Conservation (phyloP, 2,888 invertebrate species). For the Trichopoda pennipes region DNA sequence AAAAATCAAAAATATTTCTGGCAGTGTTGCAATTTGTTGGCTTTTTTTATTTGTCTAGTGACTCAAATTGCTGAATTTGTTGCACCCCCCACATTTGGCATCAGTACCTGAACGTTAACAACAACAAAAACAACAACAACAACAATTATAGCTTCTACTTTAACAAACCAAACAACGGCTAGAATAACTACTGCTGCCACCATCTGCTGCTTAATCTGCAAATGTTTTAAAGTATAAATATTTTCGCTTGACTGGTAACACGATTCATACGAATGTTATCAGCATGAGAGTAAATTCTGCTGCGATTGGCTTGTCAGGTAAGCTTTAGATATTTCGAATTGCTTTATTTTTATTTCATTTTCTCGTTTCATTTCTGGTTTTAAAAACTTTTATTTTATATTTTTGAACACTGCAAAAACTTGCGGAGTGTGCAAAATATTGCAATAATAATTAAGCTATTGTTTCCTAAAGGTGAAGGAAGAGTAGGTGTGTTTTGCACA, state of each 20-base stretch:
- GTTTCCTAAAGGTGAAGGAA: background rate
- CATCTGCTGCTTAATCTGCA: constrained; percentile 50
- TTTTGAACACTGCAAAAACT: background rate
- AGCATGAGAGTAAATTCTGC: constrained; percentile 76
- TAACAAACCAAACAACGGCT: constrained; percentile 2
- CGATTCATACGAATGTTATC: constrained; percentile 74
- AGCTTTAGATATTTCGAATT: constrained; percentile 43
- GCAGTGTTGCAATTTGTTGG: constrained; percentile 44
- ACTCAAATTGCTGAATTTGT: constrained; percentile 56
- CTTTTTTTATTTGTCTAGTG: constrained; percentile 40
- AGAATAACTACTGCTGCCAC: constrained; percentile 15
- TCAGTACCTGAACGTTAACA: constrained; percentile 54
- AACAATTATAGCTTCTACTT: constrained; percentile 2
- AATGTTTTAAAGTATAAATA: constrained; percentile 65
- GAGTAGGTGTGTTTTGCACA: background rate
- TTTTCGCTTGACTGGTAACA: constrained; percentile 73
- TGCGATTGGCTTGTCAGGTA: constrained; percentile 74
- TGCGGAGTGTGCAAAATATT: background rate
- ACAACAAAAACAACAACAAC: constrained; percentile 25
- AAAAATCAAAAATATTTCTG: constrained; percentile 29
- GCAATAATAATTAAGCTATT: constrained; percentile 13
- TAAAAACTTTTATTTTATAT: background rate
- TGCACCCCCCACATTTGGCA: constrained; percentile 47
- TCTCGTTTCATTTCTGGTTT: too few relatives aligned
- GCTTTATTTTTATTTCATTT: background rate